phyloP scores from a whole-genome alignment of 2,888 invertebrate genomes.

The Andrena bucephala region DNA sequence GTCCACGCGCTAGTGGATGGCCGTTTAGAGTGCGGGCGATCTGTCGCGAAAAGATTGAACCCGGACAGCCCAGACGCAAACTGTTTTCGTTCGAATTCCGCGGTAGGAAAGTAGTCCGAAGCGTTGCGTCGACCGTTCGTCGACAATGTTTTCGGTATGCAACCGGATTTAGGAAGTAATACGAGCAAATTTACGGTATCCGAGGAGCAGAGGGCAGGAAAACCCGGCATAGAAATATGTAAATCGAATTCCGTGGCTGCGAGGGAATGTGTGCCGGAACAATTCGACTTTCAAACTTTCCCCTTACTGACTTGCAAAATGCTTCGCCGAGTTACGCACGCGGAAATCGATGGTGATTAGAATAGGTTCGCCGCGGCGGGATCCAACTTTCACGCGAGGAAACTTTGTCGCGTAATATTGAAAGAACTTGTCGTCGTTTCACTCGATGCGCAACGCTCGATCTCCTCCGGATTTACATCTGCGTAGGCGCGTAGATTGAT shows the following conservation, averaged over 20 bases:
- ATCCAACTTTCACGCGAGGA: not conserved
- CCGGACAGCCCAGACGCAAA: not conserved
- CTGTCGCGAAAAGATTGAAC: not conserved
- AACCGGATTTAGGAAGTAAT: conserved; percentile 25
- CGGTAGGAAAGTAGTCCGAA: too few species aligned
- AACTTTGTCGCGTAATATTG: conserved; percentile 10
- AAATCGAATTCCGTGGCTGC: conserved; percentile 48
- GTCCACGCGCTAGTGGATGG: too few species aligned
- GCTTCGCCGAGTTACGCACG: conserved; percentile 38
- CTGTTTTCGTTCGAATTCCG: not conserved
- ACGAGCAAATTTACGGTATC: conserved; percentile 17
- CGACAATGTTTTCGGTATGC: not conserved
- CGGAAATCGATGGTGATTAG: conserved; percentile 61
- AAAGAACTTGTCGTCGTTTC: not conserved
- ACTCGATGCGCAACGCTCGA: not conserved
- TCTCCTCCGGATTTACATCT: too few species aligned
- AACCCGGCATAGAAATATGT: conserved; percentile 41
- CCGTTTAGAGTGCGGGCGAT: too few species aligned
- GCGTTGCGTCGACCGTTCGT: not conserved
- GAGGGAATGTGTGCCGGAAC: conserved; percentile 43
- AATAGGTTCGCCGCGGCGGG: conserved; percentile 38
- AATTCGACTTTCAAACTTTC: conserved; percentile 63
- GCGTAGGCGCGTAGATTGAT: not conserved
- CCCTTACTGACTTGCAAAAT: conserved; percentile 46
- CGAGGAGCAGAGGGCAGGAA: not conserved